Percentiles rank a stretch among this genome's conserved stretches.
phyloP scores from a whole-genome alignment of 1,140 invertebrate genomes.

The Drosophila aff. region DNA sequence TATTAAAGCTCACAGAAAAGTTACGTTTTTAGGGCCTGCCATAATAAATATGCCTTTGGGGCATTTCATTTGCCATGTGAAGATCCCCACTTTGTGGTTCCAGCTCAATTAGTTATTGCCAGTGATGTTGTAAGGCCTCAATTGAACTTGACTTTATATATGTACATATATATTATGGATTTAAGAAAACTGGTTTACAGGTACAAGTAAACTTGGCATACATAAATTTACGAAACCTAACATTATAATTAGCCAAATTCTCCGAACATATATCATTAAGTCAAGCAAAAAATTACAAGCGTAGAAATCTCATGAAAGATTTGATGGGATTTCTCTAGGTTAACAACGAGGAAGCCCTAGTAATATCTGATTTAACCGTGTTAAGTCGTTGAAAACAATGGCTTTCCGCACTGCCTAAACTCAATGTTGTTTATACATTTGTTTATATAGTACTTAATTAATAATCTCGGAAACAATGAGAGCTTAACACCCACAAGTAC shows the following conservation, averaged over 20 bases:
- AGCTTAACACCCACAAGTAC: conserved; percentile 25
- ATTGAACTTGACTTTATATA: conserved; percentile 38
- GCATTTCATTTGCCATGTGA: neutral
- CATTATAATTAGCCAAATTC: conserved; percentile 26
- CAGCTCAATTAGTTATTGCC: conserved; percentile 33
- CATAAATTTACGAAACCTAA: conserved; percentile 34
- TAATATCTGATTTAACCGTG: conserved; percentile 1
- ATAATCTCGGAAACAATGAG: conserved; percentile 18
- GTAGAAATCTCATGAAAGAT: conserved; percentile 5
- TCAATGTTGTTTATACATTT: neutral
- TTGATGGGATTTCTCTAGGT: neutral
- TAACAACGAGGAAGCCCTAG: conserved; percentile 28
- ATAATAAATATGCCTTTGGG: conserved; percentile 41
- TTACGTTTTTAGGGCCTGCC: conserved; percentile 29
- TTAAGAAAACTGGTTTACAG: conserved; percentile 26
- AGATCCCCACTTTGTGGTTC: neutral
- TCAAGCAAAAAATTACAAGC: conserved; percentile 17
- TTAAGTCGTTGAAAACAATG: conserved; percentile 50
- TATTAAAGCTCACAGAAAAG: conserved; percentile 3
- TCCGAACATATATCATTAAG: conserved; percentile 32
- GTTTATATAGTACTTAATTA: conserved; percentile 1
- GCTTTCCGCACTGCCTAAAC: neutral
- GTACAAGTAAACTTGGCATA: conserved; percentile 54
- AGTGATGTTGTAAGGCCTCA: conserved; percentile 30
- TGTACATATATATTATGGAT: conserved; percentile 1